Conservation (phyloP, 2,888 invertebrate species). For the Drosophila glabriapex region DNA sequence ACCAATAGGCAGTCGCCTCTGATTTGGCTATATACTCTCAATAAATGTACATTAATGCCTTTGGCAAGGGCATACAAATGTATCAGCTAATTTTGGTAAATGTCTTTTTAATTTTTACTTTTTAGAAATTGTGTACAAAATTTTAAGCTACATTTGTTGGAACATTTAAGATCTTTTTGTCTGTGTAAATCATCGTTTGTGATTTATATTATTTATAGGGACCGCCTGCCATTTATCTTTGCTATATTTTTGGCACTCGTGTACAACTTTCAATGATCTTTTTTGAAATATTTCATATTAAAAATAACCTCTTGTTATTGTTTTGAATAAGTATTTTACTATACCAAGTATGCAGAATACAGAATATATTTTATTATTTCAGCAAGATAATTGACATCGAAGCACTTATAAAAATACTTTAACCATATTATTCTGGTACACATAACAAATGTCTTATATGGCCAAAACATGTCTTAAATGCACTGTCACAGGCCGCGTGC, state of each 20-base stretch:
- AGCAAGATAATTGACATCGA: neutral
- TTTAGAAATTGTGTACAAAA: neutral
- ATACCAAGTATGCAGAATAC: neutral
- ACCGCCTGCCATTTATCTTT: slow-evolving; percentile 13
- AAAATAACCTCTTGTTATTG: slow-evolving; percentile 3
- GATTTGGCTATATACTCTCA: neutral
- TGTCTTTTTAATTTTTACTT: slow-evolving; percentile 1
- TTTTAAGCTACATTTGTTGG: neutral
- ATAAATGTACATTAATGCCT: neutral
- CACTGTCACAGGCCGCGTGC: slow-evolving; percentile 44
- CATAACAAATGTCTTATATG: slow-evolving; percentile 8
- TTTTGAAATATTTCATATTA: slow-evolving; percentile 19
- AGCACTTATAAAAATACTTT: neutral
- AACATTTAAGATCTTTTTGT: slow-evolving; percentile 2
- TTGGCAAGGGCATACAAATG: neutral
- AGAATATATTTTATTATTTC: neutral
- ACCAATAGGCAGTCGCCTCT: neutral
- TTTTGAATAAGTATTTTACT: neutral
- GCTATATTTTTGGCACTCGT: slow-evolving; percentile 3
- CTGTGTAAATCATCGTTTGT: slow-evolving; percentile 16
- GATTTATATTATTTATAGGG: slow-evolving; percentile 39
- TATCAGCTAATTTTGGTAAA: slow-evolving; percentile 5
- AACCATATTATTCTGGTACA: neutral
- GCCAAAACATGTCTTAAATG: slow-evolving; percentile 20
- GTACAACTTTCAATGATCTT: slow-evolving; percentile 32